These are phyloP conservation scores for Etheostoma cragini DNA, from an alignment of 2,113 vertebrate species.

Conservation along the genomic window DNA sequence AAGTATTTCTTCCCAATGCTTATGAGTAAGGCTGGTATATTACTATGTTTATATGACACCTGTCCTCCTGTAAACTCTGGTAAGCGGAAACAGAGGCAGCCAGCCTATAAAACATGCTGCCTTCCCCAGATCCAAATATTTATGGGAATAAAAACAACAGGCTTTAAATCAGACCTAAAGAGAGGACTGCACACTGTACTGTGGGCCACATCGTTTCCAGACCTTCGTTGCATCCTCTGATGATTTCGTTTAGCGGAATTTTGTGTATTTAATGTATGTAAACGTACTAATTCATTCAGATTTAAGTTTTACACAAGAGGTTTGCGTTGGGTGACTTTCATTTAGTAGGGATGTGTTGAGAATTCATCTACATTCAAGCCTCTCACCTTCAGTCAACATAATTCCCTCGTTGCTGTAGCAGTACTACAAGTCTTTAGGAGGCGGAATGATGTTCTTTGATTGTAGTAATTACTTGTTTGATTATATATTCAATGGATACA, in stretches of 20 bases:
- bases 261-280: not conserved
- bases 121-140: constrained; percentile 75
- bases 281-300: not conserved
- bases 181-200: constrained; percentile 27
- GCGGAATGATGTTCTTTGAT: not conserved
- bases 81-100: constrained; percentile 69
- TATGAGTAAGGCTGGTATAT: constrained; percentile 79
- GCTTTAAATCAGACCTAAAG: constrained; percentile 80
- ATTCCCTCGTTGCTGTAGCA: not conserved
- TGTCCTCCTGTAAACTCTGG: constrained; percentile 77
- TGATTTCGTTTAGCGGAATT: constrained; percentile 45
- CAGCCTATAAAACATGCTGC: constrained; percentile 77
- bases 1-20: constrained; percentile 69
- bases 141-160: constrained; percentile 82
- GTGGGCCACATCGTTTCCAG: constrained; percentile 37
- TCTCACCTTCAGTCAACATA: constrained; percentile 2
- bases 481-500: constrained; percentile 17
- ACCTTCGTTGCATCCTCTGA: constrained; percentile 30
- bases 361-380: not conserved
- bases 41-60: constrained; percentile 83
- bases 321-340: not conserved
- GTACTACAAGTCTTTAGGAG: not conserved
- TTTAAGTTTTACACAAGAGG: not conserved
- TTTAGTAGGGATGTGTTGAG: not conserved
- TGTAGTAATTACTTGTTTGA: constrained; percentile 17